Evolutionary conservation across 1,140 invertebrate species (phyloP).

Genomic region (Aleiodes sp.): DNA sequence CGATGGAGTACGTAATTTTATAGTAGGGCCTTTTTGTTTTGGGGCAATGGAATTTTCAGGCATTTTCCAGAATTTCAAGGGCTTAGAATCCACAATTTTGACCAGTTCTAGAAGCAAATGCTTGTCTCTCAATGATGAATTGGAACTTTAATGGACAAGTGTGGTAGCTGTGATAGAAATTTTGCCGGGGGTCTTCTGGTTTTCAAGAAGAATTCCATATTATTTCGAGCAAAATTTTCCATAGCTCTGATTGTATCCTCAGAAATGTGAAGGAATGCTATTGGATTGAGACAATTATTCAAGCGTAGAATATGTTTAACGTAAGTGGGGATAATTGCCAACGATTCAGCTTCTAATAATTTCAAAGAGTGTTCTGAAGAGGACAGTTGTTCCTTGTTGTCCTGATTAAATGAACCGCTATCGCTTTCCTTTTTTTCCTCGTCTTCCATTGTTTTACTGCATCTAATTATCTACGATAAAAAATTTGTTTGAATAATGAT

Average conservation of each 20-base stretch:
- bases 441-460: no score
- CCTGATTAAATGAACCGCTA: no score
- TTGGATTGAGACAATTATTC: constrained; percentile 11
- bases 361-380: constrained; percentile 11
- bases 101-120: constrained; percentile 18
- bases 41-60: no score
- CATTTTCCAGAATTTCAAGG: constrained; percentile 17
- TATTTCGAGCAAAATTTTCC: constrained; percentile 9
- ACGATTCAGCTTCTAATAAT: constrained; percentile 10
- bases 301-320: constrained; percentile 20
- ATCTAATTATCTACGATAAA: no score
- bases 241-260: neutral
- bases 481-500: no score
- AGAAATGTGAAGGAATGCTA: constrained; percentile 6
- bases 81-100: constrained; percentile 1
- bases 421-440: no score
- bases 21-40: no score
- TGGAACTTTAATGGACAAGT: constrained; percentile 17
- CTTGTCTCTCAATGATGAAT: neutral
- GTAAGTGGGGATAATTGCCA: neutral
- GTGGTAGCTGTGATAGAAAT: constrained; percentile 8
- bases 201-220: constrained; percentile 12
- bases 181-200: neutral
- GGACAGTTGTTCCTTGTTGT: no score
- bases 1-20: neutral